Evolutionary conservation across 2,797 vertebrate species (phyloP), one percentile per base, ranked within the genome.

Genomic region (Aldrovandia affinis): DNA sequence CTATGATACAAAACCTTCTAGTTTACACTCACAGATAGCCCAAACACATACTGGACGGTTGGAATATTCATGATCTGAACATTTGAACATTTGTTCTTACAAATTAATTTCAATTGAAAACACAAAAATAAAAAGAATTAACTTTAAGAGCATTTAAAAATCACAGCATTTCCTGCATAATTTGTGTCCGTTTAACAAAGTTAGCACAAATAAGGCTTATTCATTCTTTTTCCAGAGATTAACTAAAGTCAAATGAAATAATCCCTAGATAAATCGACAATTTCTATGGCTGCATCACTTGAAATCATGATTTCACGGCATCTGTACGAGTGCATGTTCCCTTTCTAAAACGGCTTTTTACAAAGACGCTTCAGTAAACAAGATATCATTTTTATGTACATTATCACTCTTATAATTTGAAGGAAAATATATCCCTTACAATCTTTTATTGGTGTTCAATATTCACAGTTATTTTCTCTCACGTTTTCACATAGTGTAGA

Each of bases 191-290:
- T 80, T 61, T 63, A 81, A 79, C n/a, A 75, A 84, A 73, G 39
- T 55, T 30, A 55, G 33, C 47, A 73, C 20, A 80, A 55, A 30
- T 20, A 15, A 55, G 85, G 81, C 88, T 83, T 52, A 84, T 68
- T 80, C 88, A 90, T 90, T 89, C 90, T 55, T 47, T 57, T 52
- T 30, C 78, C 30, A 78, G n/a, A 73, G 81, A 68, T 59, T 88
- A 86, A 91, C 89, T 55, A 88, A 80, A 83, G 81, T 83, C 80
- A 79, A 86, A 47, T 44, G 25, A 59, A 36, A 83, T 82, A 52
- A 80, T 89, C 88, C 88, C 85, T 85, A 39, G 25, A 65, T 30
- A 65, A 39, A 57, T 39, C 20, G 6, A 5, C 57, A 20, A 59
- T 42, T 75, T 65, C 15, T 47, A 28, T 30, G 20, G 14, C 83